These are phyloP conservation scores for Hormaphis cornu DNA, from an alignment of 1,140 invertebrate species.

Conservation along the genomic window DNA sequence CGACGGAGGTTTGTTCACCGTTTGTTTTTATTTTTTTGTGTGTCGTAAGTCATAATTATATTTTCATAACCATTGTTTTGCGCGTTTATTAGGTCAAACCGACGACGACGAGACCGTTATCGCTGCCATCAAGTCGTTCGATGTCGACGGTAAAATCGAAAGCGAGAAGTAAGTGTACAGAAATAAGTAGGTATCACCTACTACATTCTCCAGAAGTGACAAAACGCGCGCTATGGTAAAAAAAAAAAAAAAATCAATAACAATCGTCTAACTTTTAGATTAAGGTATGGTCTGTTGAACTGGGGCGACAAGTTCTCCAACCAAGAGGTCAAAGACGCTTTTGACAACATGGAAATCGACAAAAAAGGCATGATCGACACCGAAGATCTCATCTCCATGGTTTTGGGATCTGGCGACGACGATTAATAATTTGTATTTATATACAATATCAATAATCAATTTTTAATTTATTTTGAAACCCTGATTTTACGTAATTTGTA, in stretches of 20 bases:
- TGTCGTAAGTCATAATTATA: background rate
- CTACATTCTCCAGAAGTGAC: no score
- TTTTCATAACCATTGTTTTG: background rate
- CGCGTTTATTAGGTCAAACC: slow-evolving; percentile 44
- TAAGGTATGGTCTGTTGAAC: slow-evolving; percentile 87
- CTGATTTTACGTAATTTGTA: slow-evolving; percentile 1
- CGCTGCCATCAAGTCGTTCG: slow-evolving; percentile 91
- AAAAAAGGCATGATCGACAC: slow-evolving; percentile 89
- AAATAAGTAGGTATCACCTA: no score
- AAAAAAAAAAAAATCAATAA: no score
- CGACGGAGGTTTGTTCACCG: slow-evolving; percentile 42
- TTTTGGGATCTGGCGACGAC: slow-evolving; percentile 39
- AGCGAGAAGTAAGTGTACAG: slow-evolving; percentile 61
- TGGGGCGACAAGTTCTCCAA: slow-evolving; percentile 93
- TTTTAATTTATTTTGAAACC: slow-evolving; percentile 26
- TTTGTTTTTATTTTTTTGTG: background rate
- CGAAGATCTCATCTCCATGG: slow-evolving; percentile 51
- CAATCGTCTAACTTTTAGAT: slow-evolving; percentile 45
- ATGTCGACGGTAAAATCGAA: slow-evolving; percentile 79
- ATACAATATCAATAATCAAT: slow-evolving; percentile 22
- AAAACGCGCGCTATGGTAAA: no score
- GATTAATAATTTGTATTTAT: slow-evolving; percentile 33
- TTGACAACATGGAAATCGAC: slow-evolving; percentile 90
- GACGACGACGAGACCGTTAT: slow-evolving; percentile 93
- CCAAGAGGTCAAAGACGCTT: slow-evolving; percentile 88